Evolutionary conservation across 2,113 vertebrate species (phyloP), one percentile per base, ranked within the genome.

Genomic region (Xerus inauris): DNA sequence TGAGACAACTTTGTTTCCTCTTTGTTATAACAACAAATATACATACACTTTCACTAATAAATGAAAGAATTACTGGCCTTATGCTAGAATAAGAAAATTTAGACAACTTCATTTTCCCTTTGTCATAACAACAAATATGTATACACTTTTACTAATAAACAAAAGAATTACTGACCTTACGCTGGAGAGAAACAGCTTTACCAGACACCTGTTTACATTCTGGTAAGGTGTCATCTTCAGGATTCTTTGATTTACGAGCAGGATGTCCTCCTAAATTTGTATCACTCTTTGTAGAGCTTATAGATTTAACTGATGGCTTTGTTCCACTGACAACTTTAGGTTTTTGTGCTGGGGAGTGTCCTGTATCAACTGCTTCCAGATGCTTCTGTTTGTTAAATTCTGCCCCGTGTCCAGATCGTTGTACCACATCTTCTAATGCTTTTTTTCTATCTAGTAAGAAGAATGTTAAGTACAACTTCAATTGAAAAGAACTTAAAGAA

Each of bases 321-420:
- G 81, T 71, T 85, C 94, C 97, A 94, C 93, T 90, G 62, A 57
- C 42, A 71, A 65, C 47, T 97, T 97, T 97, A 76, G 87, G 40
- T 24, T 97, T 98, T 35, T 94, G 88, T 38, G 96, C 97, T 2
- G 96, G 96, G 22, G 96, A 96, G 5, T 92, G 93, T 90, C 96
- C 98, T 71, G 94, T 96, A 47, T 97, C 95, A 19, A 94, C 57
- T 35, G 96, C 88, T 69, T 98, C 98, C 30, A 95, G 87, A 1
- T 98, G 97, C 32, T 97, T 99, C 86, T 98, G 98, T 76, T 98
- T 99, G 71, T 28, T 98, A 89, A 95, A 94, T 86, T 98, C 98
- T 73, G 97, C 92, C 35, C 90, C 97, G 26, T 97, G 98, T 2
- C 97, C 97, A 88, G 97, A 54, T 13, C 95, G 97, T 42, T 98